Evolutionary conservation across 2,797 vertebrate species (phyloP).

Genomic region (Lepilemur ruficaudatus): DNA sequence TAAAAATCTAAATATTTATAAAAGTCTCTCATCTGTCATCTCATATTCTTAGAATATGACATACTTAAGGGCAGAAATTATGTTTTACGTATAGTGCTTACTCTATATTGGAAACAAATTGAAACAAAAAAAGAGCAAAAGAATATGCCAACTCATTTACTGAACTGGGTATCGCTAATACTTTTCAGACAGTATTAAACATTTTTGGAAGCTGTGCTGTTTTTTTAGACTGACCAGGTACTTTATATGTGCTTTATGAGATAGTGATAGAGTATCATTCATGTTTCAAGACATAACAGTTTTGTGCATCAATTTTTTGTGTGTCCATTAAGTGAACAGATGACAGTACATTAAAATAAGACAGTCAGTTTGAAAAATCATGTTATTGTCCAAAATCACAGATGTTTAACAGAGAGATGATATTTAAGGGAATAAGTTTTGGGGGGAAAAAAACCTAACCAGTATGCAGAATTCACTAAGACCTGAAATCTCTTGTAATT

Average conservation of each 20-base stretch:
- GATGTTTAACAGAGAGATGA: neutral
- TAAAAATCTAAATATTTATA: neutral
- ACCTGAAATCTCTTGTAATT: neutral
- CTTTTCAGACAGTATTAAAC: neutral
- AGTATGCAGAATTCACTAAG: neutral
- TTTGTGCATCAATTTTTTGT: neutral
- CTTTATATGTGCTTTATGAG: neutral
- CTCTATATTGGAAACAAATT: neutral
- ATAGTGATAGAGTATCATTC: neutral
- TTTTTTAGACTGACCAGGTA: neutral
- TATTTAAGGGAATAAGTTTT: neutral
- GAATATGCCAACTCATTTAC: neutral
- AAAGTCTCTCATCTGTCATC: neutral
- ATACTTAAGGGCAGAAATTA: neutral
- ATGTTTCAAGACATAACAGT: conserved; percentile 19
- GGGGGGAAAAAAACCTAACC: neutral
- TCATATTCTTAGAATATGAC: neutral
- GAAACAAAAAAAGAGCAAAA: neutral
- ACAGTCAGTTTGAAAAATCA: conserved; percentile 18
- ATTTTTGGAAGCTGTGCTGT: conserved; percentile 5
- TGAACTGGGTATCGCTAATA: neutral
- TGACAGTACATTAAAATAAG: conserved; percentile 25
- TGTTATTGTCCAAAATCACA: neutral
- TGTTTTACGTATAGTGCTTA: neutral
- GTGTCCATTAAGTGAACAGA: neutral